phyloP scores from a whole-genome alignment of 2,888 invertebrate genomes.

The Lottia gigantea region DNA sequence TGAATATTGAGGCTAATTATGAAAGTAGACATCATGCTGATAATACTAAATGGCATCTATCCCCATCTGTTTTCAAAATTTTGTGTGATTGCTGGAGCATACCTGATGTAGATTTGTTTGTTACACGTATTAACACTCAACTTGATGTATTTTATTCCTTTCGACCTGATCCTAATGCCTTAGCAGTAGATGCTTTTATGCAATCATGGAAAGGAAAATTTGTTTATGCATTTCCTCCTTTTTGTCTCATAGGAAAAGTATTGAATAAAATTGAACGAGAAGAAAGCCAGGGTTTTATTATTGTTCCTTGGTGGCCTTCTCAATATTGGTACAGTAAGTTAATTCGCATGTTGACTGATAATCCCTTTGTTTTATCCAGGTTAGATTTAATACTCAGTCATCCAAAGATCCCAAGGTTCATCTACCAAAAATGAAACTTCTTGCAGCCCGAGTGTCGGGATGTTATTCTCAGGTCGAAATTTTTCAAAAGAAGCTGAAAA shows the following conservation, averaged over 20 bases:
- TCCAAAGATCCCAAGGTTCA: not conserved
- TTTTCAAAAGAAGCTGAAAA: not conserved
- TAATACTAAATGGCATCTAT: not conserved
- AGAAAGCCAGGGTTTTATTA: constrained; percentile 15
- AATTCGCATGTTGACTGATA: constrained; percentile 10
- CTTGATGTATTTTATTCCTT: not conserved
- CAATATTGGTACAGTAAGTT: constrained; percentile 24
- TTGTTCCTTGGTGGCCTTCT: constrained; percentile 25
- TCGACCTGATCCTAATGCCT: constrained; percentile 20
- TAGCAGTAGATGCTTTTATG: constrained; percentile 21
- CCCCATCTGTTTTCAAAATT: not conserved
- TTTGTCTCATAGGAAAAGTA: constrained; percentile 11
- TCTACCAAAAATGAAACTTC: not conserved
- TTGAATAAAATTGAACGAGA: constrained; percentile 24
- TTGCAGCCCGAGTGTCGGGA: not conserved
- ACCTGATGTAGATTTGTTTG: not conserved
- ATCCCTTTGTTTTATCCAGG: not conserved
- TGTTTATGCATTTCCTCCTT: constrained; percentile 29
- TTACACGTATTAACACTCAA: not conserved
- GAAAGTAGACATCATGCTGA: not conserved
- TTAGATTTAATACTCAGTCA: not conserved
- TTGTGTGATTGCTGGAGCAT: not conserved
- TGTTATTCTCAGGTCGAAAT: not conserved
- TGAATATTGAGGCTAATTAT: not conserved
- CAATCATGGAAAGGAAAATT: constrained; percentile 7